These are phyloP conservation scores for Syrista parreyssii DNA, from an alignment of 2,888 invertebrate species.

Conservation along the genomic window DNA sequence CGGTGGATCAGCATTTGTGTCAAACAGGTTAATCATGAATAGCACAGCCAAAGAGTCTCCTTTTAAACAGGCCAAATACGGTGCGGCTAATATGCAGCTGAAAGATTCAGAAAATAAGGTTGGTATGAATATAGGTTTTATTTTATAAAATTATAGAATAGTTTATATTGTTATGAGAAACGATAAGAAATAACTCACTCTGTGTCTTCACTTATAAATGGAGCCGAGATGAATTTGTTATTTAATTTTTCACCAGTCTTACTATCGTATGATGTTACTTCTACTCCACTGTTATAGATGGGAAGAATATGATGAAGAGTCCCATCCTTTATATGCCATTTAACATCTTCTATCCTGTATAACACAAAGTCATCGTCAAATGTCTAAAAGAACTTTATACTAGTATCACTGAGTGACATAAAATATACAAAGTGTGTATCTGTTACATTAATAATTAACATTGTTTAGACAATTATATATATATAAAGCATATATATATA, in stretches of 20 bases:
- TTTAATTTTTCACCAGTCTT: constrained; percentile 63
- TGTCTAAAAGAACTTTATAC: not conserved
- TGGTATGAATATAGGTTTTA: constrained; percentile 12
- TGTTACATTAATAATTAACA: not conserved
- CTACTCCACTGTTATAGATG: constrained; percentile 56
- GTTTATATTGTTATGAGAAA: constrained; percentile 8
- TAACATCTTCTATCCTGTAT: constrained; percentile 58
- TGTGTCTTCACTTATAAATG: constrained; percentile 57
- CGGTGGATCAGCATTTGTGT: constrained; percentile 48
- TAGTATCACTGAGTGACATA: not conserved
- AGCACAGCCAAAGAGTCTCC: constrained; percentile 69
- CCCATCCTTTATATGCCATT: constrained; percentile 62
- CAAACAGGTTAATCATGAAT: constrained; percentile 72
- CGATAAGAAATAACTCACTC: constrained; percentile 45
- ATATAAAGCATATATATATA: constrained; percentile 4
- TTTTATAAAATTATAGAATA: constrained; percentile 4
- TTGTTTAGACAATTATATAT: not conserved
- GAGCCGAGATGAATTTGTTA: constrained; percentile 49
- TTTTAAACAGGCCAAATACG: constrained; percentile 76
- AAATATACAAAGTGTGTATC: constrained; percentile 6
- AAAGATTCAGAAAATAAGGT: constrained; percentile 40
- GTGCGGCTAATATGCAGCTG: constrained; percentile 74
- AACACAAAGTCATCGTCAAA: constrained; percentile 6
- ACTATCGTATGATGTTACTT: constrained; percentile 60
- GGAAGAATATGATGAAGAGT: constrained; percentile 61